Evolutionary conservation across 30 jellyfish, hydroid and myxozoan species (phyloP), one percentile per base, ranked within the genome.

Genomic region (Aurelia aurita complex sp. Pacific): DNA sequence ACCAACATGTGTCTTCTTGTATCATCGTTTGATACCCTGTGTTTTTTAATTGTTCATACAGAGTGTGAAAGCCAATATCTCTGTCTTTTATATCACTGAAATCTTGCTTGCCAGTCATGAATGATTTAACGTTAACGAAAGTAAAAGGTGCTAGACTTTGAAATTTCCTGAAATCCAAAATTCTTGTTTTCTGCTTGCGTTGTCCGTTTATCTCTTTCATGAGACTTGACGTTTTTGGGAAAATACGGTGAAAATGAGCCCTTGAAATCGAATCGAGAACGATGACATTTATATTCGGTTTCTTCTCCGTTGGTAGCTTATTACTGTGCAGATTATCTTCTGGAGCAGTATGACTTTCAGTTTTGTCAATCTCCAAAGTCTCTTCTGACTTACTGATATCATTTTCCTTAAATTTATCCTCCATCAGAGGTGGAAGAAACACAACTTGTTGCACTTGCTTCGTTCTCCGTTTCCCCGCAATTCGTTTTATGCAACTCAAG

Each of bases 1-100:
- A 77, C 98, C 98, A 92, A 52, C 98, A 92, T 35, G 98, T 79
- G 62, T 92, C 98, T 73, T 92, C 98, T 67, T 92, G 98, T 18
- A 87, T 71, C 74, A 76, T 74, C 15, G 91, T 87, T 73, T 77
- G 88, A 53, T 92, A 92, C 5, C 90, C 96, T 34, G 43, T 64
- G 9, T 75, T 73, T 46, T 73, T 74, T 66, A 74, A 79, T 60
- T 35, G 51, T 51, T 78, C 84, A 62, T 73, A 73, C 65, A 92
- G 85, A 3, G 35, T 87, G 0, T 57, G 32, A 54, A 92, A 87
- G 2, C 77, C 90, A n/a, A 85, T 73, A 12, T 83, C 91, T 51
- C 98, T 88, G 16, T 83, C 79, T 55, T 67, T 43, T 14, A 82
- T 43, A 70, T 79, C 85, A 10, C 46, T 64, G 40, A 18, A 87